Percentiles rank a stretch among this genome's conserved stretches.
phyloP scores from a whole-genome alignment of 2,888 invertebrate species.

The Drosophila rellima region DNA sequence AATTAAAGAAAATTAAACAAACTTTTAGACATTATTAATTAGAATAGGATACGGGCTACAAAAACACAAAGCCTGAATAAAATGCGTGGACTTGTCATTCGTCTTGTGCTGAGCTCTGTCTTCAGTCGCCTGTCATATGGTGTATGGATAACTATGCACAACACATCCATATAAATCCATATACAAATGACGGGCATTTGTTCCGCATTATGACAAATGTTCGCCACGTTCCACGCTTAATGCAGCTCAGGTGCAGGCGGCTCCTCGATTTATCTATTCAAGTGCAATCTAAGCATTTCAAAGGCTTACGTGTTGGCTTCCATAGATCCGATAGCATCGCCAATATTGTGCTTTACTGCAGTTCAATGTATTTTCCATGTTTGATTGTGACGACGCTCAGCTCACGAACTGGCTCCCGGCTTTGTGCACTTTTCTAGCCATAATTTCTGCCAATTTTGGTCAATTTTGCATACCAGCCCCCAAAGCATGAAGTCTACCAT shows the following conservation, averaged over 20 bases:
- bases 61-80: constrained; percentile 1
- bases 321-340: constrained; percentile 60
- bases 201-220: constrained; percentile 79
- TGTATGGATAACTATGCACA: constrained; percentile 20
- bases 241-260: constrained; percentile 71
- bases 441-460: constrained; percentile 64
- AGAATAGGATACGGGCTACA: too few relatives aligned
- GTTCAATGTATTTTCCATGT: constrained; percentile 55
- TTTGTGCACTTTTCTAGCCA: constrained; percentile 41
- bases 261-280: constrained; percentile 65
- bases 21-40: too few relatives aligned
- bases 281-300: constrained; percentile 64
- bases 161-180: constrained; percentile 33
- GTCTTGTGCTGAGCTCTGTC: constrained; percentile 28
- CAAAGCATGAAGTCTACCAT: constrained; percentile 9
- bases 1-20: too few relatives aligned
- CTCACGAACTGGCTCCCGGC: constrained; percentile 70
- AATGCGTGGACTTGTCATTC: constrained; percentile 41
- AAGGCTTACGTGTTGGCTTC: constrained; percentile 62
- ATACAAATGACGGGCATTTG: constrained; percentile 33
- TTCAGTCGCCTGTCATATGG: constrained; percentile 15
- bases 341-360: constrained; percentile 42
- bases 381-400: constrained; percentile 40
- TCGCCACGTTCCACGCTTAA: constrained; percentile 54
- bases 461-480: constrained; percentile 60